Evolutionary conservation across 2,113 vertebrate species (phyloP).

Genomic region (Bujurquina vittata): DNA sequence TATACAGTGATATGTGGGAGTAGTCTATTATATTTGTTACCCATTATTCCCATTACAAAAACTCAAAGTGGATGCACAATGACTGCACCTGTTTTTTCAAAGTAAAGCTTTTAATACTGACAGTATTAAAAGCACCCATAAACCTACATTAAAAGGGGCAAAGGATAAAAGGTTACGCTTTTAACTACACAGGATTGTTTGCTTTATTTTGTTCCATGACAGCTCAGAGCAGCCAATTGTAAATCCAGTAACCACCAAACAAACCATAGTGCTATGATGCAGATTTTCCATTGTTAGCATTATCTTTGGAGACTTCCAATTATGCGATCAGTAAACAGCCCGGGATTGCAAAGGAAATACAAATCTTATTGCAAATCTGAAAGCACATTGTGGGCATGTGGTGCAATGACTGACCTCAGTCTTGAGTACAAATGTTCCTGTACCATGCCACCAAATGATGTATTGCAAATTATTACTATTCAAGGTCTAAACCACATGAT

Average conservation of each 20-base stretch:
- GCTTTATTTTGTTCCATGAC: conserved; percentile 38
- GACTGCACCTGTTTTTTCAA: conserved; percentile 32
- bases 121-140: neutral
- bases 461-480: neutral
- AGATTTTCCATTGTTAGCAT: conserved; percentile 29
- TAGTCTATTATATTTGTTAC: neutral
- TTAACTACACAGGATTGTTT: conserved; percentile 31
- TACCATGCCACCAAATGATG: neutral
- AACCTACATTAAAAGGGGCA: conserved; percentile 16
- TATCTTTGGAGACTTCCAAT: conserved; percentile 38
- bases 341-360: conserved; percentile 25
- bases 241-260: conserved; percentile 43
- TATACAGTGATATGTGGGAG: neutral
- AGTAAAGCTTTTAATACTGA: conserved; percentile 27
- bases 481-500: neutral
- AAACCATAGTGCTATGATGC: conserved; percentile 27
- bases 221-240: conserved; percentile 19
- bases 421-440: neutral
- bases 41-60: conserved; percentile 12
- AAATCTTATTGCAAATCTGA: conserved; percentile 19
- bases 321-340: conserved; percentile 38
- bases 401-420: conserved; percentile 1
- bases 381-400: conserved; percentile 25
- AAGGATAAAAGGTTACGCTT: conserved; percentile 45
- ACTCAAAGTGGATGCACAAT: conserved; percentile 13